Base-by-base conservation (phyloP, 2,113 vertebrate species). In the Cheirogaleus medius region DNA sequence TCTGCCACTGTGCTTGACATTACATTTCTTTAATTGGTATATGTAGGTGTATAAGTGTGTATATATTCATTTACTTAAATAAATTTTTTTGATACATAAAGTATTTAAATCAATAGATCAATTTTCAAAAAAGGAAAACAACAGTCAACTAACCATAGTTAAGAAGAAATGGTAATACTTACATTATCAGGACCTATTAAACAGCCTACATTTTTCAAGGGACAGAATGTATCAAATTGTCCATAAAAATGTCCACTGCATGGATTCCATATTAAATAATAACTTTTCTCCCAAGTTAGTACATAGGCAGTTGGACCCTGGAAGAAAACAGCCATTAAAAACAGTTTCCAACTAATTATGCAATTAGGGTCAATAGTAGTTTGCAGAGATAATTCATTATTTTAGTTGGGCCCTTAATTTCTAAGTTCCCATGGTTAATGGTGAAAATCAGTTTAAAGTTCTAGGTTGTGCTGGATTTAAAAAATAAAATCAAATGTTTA, bases 191-290 rank as follows among this genome's bases (percentile, higher is more conserved):
- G 97, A 84, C 98, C 99, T 95, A 99, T 99, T 96, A 99, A 98
- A 92, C 99, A 99, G 84, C 99, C 98, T 6, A 99, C 99, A 4
- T 98, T 99, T 87, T 99, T 99, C 97, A 99, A 98, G 0, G 99
- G 99, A 95, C 99, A 99, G 98, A 99, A 99, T n/a, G 99, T 99
- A 98, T 99, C 99, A 52, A 99, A 99, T 89, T 99, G 99, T n/a
- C 99, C 98, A 25, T 99, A 99, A 97, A 98, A 99, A 94, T 99
- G 99, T 14, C 99, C 99, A 11, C 98, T 99, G 97, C 99, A 99
- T 76, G 99, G 99, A 97, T 99, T 99, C 99, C 99, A 99, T 97
- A 99, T 99, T 68, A 99, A 97, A 96, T 99, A 99, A 4, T 98
- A 99, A 94, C 98, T 99, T 96, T 99, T 99, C 95, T 99, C 99